phyloP scores from a whole-genome alignment of 2,113 vertebrate genomes.

The Xenus cinereus region DNA sequence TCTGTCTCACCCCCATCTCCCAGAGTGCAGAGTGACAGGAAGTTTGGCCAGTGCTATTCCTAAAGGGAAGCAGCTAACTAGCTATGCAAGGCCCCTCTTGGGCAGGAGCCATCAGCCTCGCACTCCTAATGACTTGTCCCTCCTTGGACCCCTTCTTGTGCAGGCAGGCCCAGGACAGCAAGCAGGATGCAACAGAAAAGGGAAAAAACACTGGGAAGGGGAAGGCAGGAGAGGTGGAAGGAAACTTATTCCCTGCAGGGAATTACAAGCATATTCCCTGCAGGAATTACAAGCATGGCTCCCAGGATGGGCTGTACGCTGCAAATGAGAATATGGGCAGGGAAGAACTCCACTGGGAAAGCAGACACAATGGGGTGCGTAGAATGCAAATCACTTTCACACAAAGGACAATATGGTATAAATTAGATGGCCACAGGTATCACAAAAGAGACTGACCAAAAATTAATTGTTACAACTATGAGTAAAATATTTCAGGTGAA shows the following conservation, averaged over 20 bases:
- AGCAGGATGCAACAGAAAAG: neutral
- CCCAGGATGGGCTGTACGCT: neutral
- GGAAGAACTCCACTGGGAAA: neutral
- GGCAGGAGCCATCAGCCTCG: neutral
- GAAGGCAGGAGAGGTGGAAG: neutral
- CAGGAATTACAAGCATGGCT: neutral
- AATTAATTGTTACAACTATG: neutral
- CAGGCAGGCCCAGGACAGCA: neutral
- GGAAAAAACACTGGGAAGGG: neutral
- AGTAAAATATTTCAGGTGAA: neutral
- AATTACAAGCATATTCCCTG: neutral
- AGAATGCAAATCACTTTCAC: neutral
- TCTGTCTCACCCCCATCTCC: neutral
- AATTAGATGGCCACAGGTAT: neutral
- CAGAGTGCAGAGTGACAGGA: neutral
- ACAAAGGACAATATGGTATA: neutral
- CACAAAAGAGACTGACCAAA: neutral
- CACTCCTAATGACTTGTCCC: neutral
- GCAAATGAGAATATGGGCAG: neutral
- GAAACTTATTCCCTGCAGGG: neutral
- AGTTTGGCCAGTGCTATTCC: neutral
- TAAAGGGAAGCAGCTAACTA: neutral
- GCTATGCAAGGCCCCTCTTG: neutral
- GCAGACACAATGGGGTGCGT: accelerated
- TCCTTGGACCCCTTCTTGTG: neutral